Base-by-base conservation (phyloP, 2,888 invertebrate species). In the Notodonta dromedarius region DNA sequence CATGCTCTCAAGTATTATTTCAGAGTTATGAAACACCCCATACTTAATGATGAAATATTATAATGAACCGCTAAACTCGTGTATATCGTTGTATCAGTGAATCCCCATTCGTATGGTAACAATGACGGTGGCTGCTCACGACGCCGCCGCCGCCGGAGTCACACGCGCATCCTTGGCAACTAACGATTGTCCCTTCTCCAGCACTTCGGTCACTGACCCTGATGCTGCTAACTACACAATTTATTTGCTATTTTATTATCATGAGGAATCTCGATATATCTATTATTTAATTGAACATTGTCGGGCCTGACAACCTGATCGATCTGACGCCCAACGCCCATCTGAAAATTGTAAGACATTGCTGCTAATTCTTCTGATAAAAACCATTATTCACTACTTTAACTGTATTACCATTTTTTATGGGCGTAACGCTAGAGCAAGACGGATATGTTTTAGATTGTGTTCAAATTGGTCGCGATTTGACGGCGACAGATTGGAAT, bases 141-240 rank as follows among this genome's bases (percentile, higher is more conserved):
- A 90, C 78, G 66, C 60, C 24, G 60, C 66, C 78, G 66, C 60
- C 24, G 60, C 66, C 77, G 66, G 61, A 35, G 60, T 66, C 80
- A 83, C 90, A 89, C 88, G 90, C 84, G 79, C 86, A 91, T 90
- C 91, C 91, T 91, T 91, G 90, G 82, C 62, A 70, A 57, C 71
- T 70, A 78, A 80, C 79, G 74, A 83, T 79, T 77, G 84, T 86
- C 90, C 91, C 88, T 90, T 91, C 91, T 91, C 89, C 78, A 68
- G 67, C 73, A 67, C 55, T 66, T 70, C 76, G 86, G 85, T 88
- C 79, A 85, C 72, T 74, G 85, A 86, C 88, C 87, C 86, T 89
- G 85, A 86, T 79, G 79, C 67, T 64, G 46, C 58, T 65, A 73
- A 71, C 66, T 76, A 69, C 61, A 63, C 68, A 70, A 74, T 72